Conservation (phyloP, 37 sponge, comb jelly and placozoan genomes). For the Ianthella basta region DNA sequence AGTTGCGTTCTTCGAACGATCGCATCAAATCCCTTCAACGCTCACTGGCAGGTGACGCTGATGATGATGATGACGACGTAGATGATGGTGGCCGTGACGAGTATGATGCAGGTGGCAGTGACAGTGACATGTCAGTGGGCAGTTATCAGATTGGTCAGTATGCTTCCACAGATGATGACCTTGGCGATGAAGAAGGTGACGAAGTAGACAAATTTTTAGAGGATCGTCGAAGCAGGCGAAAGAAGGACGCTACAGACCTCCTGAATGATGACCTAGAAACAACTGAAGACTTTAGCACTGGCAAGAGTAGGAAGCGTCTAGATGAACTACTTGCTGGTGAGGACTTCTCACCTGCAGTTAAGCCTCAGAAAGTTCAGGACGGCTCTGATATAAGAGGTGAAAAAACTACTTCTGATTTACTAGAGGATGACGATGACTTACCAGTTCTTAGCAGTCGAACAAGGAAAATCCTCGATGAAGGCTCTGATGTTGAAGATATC, state of each 20-base stretch:
- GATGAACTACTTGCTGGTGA: constrained; percentile 9
- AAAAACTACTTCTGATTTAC: neutral
- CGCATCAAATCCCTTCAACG: constrained; percentile 72
- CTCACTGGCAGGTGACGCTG: constrained; percentile 59
- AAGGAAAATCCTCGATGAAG: constrained; percentile 4
- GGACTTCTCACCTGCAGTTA: neutral
- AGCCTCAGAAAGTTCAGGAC: neutral
- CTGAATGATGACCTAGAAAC: constrained; percentile 15
- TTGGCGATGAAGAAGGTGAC: constrained; percentile 19
- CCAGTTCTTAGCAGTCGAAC: constrained; percentile 1
- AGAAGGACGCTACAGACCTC: neutral
- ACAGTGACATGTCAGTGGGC: neutral
- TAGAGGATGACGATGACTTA: neutral
- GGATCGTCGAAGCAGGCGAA: neutral
- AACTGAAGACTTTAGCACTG: neutral
- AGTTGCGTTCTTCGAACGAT: constrained; percentile 76
- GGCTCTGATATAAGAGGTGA: neutral
- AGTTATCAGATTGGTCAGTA: constrained; percentile 24
- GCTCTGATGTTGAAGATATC: constrained; percentile 22
- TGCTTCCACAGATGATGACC: constrained; percentile 11
- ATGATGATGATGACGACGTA: constrained; percentile 28
- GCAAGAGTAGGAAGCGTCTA: neutral
- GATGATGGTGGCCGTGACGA: constrained; percentile 45
- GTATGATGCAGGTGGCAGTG: constrained; percentile 8
- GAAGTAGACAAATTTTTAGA: constrained; percentile 16